These are phyloP conservation scores for Allygus modestus DNA, from an alignment of 2,888 invertebrate species.

Conservation along the genomic window DNA sequence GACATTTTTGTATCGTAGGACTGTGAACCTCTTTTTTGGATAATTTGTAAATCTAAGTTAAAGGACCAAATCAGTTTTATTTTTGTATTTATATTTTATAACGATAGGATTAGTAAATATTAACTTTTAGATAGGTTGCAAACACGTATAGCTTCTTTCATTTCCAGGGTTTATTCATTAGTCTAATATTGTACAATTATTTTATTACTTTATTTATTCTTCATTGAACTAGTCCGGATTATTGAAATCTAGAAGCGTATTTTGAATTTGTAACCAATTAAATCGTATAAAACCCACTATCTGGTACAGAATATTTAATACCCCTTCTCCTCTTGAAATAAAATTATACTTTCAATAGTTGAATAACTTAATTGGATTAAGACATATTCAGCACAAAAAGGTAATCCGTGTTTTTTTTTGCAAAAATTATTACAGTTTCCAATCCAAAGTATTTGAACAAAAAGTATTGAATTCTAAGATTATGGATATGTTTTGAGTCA, in stretches of 20 bases:
- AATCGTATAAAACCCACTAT: neutral
- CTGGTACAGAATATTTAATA: neutral
- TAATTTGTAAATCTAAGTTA: slow-evolving; percentile 50
- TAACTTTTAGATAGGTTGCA: slow-evolving; percentile 41
- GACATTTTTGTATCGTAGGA: slow-evolving; percentile 51
- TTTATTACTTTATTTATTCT: slow-evolving; percentile 20
- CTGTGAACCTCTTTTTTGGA: slow-evolving; percentile 31
- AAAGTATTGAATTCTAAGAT: too few species aligned
- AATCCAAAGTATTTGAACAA: too few species aligned
- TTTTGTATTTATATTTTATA: slow-evolving; percentile 55
- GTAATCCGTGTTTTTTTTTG: too few species aligned
- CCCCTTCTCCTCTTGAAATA: too few species aligned
- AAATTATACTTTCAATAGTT: too few species aligned
- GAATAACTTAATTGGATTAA: too few species aligned
- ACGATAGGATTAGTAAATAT: slow-evolving; percentile 14
- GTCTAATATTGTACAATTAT: slow-evolving; percentile 23
- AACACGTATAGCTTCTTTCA: slow-evolving; percentile 8
- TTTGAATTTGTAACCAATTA: slow-evolving; percentile 40
- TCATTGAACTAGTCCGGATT: slow-evolving; percentile 30
- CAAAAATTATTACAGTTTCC: too few species aligned
- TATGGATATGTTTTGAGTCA: too few species aligned
- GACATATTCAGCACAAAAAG: too few species aligned
- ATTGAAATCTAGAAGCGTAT: slow-evolving; percentile 1
- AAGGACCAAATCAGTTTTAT: slow-evolving; percentile 53
- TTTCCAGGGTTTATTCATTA: slow-evolving; percentile 31